These are phyloP conservation scores for Vimba vimba DNA, from an alignment of 2,113 vertebrate genomes.

Conservation along the genomic window DNA sequence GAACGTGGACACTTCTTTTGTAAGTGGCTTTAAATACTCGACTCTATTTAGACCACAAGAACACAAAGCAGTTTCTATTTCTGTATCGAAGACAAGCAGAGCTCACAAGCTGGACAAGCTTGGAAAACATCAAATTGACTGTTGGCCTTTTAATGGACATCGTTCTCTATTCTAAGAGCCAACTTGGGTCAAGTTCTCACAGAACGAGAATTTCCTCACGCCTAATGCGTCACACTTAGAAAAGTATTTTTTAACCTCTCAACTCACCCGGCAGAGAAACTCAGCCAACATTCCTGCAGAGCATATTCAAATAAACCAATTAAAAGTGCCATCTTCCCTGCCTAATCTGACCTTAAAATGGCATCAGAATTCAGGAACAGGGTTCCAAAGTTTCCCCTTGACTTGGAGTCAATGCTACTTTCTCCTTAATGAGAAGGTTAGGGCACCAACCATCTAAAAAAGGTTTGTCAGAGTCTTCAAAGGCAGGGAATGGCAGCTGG, in stretches of 20 bases:
- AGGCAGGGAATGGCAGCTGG: conserved; percentile 35
- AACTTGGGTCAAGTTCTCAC: conserved; percentile 29
- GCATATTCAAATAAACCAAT: conserved; percentile 61
- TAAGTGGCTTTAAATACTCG: neutral
- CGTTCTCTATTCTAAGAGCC: conserved; percentile 9
- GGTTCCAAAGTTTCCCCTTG: conserved; percentile 23
- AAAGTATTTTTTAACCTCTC: conserved; percentile 28
- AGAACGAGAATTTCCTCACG: neutral
- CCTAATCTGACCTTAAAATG: conserved; percentile 30
- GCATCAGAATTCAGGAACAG: conserved; percentile 24
- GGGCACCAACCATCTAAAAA: conserved; percentile 10
- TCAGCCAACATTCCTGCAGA: conserved; percentile 39
- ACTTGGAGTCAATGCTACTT: conserved; percentile 31
- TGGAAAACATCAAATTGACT: neutral
- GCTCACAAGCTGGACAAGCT: neutral
- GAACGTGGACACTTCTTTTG: conserved; percentile 9
- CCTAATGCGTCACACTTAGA: conserved; percentile 20
- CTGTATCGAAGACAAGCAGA: neutral
- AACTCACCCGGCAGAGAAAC: conserved; percentile 24
- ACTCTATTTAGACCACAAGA: neutral
- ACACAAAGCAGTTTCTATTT: neutral
- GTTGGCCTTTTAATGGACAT: conserved; percentile 10
- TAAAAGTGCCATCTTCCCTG: conserved; percentile 24
- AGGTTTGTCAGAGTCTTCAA: conserved; percentile 34
- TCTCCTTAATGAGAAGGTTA: conserved; percentile 52